Evolutionary conservation across 2,888 invertebrate species (phyloP).

Genomic region (Synergus laeviventris): DNA sequence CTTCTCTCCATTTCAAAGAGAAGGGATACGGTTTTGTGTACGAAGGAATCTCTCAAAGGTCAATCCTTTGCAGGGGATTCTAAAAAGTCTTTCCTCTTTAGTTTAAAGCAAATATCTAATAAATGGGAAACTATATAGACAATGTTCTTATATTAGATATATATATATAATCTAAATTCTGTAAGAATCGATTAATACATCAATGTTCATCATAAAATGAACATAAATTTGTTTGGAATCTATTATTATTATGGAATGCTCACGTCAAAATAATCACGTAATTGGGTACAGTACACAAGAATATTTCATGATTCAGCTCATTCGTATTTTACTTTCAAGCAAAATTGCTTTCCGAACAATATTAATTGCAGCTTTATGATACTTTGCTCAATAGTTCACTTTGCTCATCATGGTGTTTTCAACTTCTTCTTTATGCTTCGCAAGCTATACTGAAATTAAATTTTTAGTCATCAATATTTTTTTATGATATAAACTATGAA

Average conservation of each 20-base stretch:
- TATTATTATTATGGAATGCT: no score
- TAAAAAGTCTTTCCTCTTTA: background rate
- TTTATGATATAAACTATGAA: background rate
- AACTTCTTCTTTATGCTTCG: background rate
- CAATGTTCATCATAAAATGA: no score
- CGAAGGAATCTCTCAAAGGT: background rate
- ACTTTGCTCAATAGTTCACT: background rate
- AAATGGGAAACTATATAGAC: no score
- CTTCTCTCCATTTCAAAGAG: background rate
- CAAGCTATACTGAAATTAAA: background rate
- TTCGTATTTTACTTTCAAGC: background rate
- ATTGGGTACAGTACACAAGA: no score
- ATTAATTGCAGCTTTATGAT: background rate
- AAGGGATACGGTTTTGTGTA: background rate
- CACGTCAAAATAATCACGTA: no score
- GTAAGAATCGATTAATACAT: background rate
- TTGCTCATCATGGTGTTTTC: background rate
- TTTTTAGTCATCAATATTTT: background rate
- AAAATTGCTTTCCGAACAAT: background rate
- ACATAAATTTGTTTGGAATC: no score
- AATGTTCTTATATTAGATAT: no score
- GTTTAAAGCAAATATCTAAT: background rate
- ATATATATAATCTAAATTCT: no score
- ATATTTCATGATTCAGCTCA: background rate
- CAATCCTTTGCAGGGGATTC: background rate